Evolutionary conservation across 2,113 vertebrate genomes (phyloP).

Genomic region (Agelaius phoeniceus): DNA sequence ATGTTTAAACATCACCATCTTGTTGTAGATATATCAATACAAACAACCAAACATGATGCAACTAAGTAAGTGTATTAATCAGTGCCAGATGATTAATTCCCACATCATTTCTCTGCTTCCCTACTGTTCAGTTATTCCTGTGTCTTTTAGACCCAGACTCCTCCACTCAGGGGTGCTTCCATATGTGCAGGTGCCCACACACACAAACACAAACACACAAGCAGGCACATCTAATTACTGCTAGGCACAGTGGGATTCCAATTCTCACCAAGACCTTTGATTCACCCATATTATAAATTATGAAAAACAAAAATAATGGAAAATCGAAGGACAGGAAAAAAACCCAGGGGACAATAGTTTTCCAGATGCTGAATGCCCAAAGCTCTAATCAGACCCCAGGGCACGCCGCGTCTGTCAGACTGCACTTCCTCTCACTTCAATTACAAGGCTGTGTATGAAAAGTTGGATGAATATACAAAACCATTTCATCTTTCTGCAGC

Average conservation of each 20-base stretch:
- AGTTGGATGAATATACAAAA: conserved; percentile 29
- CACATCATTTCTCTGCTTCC: background rate
- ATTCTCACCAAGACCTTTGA: background rate
- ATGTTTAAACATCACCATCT: conserved; percentile 68
- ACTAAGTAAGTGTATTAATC: conserved; percentile 47
- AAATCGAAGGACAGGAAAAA: background rate
- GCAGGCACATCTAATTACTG: background rate
- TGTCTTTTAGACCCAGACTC: background rate
- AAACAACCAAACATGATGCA: conserved; percentile 62
- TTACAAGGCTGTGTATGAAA: background rate
- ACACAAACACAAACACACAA: background rate
- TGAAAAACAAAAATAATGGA: conserved; percentile 6
- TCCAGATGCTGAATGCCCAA: background rate
- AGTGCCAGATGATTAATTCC: conserved; percentile 43
- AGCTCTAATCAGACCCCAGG: background rate
- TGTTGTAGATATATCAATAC: conserved; percentile 57
- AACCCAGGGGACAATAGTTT: accelerated
- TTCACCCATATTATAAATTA: background rate
- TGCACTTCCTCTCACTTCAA: background rate
- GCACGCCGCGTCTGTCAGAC: background rate
- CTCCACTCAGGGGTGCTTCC: background rate
- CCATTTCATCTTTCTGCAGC: conserved; percentile 40
- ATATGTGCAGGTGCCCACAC: background rate
- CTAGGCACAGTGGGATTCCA: background rate
- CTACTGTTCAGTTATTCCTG: background rate